Evolutionary conservation across 2,797 vertebrate genomes (phyloP).

Genomic region (Hypotaenidia okinawae): DNA sequence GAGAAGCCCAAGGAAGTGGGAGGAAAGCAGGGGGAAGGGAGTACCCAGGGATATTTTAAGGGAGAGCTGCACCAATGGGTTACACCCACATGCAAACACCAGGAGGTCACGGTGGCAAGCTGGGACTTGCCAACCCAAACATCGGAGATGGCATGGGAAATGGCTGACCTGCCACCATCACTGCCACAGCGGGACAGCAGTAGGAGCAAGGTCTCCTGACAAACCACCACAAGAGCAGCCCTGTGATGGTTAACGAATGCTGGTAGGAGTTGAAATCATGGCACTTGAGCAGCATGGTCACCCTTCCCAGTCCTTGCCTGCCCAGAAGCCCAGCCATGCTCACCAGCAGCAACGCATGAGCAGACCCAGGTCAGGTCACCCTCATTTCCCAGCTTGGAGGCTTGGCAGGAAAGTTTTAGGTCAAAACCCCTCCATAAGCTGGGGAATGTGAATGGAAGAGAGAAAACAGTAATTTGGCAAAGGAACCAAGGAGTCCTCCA

Average conservation of each 20-base stretch:
- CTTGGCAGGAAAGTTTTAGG: not conserved
- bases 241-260: fast-evolving
- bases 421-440: not conserved
- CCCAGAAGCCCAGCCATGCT: not conserved
- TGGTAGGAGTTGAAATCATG: fast-evolving
- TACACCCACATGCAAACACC: fast-evolving
- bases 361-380: not conserved
- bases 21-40: too few relatives aligned
- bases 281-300: fast-evolving
- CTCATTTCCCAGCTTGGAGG: not conserved
- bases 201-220: not conserved
- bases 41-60: not conserved
- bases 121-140: not conserved
- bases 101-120: fast-evolving
- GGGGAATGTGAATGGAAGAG: not conserved
- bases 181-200: fast-evolving
- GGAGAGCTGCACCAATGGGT: not conserved
- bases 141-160: fast-evolving
- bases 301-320: fast-evolving
- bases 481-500: not conserved
- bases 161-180: fast-evolving
- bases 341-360: fast-evolving
- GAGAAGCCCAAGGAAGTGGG: not conserved
- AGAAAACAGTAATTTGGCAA: not conserved
- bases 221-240: fast-evolving